Evolutionary conservation across 2,888 invertebrate genomes (phyloP).

Genomic region (Meteorus colon): DNA sequence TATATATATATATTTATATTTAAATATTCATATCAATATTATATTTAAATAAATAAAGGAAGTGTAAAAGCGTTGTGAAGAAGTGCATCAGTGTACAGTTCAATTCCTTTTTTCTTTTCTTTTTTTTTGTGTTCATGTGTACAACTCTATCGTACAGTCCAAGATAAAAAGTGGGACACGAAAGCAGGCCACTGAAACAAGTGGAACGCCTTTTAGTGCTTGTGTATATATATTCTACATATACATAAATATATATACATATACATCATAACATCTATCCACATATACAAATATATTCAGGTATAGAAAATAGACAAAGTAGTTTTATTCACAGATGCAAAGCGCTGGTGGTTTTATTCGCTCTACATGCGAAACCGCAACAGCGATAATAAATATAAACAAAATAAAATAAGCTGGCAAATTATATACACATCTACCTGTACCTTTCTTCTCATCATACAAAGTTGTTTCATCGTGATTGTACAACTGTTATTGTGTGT

Average conservation of each 20-base stretch:
- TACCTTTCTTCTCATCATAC: background rate
- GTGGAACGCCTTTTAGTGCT: conserved; percentile 70
- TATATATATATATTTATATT: background rate
- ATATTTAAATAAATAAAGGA: background rate
- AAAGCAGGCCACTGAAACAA: conserved; percentile 73
- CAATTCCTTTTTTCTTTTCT: conserved; percentile 8
- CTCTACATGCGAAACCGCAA: conserved; percentile 36
- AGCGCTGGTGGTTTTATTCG: conserved; percentile 20
- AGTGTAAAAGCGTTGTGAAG: conserved; percentile 19
- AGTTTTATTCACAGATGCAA: background rate
- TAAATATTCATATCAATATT: background rate
- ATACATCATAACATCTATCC: background rate
- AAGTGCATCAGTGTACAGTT: conserved; percentile 8
- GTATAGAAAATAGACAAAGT: conserved; percentile 10
- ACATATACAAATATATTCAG: background rate
- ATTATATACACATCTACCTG: background rate
- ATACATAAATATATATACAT: conserved; percentile 2
- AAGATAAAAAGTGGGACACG: conserved; percentile 67
- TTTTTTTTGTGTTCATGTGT: conserved; percentile 11
- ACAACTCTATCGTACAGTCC: conserved; percentile 31
- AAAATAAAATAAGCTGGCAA: background rate
- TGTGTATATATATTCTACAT: conserved; percentile 36
- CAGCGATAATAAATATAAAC: background rate
- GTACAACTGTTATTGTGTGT: background rate
- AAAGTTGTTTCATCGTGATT: background rate